Evolutionary conservation across 2,797 vertebrate genomes (phyloP), one percentile per base, ranked within the genome.

Genomic region (Otolemur crassicaudatus): DNA sequence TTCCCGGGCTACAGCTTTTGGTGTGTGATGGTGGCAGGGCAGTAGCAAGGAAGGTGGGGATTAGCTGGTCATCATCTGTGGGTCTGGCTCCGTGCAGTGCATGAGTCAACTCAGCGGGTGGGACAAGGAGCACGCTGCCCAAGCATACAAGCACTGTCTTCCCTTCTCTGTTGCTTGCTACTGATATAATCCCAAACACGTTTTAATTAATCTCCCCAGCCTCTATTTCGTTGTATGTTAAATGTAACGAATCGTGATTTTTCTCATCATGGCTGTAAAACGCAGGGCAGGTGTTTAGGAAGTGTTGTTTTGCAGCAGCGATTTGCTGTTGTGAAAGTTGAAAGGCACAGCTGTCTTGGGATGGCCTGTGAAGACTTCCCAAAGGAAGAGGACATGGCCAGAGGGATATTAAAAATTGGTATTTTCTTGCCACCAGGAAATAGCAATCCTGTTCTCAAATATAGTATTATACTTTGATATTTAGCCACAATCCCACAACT

Each of bases 351-450:
- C 65, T 79, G 14, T 84, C 83, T 94, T 29, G 40, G 58, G 29
- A 91, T 4, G 46, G 65, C 61, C 34, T 83, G 40, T 69, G 27
- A 91, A 61, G 65, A 34, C 58, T 53, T 80, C 40, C 49, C 56
- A 31, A 43, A 85, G 34, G 20, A 87, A 83, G 40, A 95, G 23
- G 20, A 73, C n/a, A 34, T 61, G 43, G 27, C 27, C 16, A 3
- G 56, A 10, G 79, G 43, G 12, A 40, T 61, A 60, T 69, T 61
- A 88, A 79, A 80, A 80, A 40, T 73, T 88, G 56, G 10, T 46
- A 53, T 40, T 60, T 79, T 88, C n/a, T 94, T 94, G 46, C 79
- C 65, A 91, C 72, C n/a, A 84, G 73, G 58, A 88, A 87, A 67
- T 53, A 88, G 8, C 46, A 69, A 29, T 79, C n/a, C 34, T n/a